Percentiles rank a stretch among this genome's conserved stretches.
These are phyloP conservation scores for Electrophaes corylata DNA, from an alignment of 2,888 invertebrate genomes.

Conservation along the genomic window DNA sequence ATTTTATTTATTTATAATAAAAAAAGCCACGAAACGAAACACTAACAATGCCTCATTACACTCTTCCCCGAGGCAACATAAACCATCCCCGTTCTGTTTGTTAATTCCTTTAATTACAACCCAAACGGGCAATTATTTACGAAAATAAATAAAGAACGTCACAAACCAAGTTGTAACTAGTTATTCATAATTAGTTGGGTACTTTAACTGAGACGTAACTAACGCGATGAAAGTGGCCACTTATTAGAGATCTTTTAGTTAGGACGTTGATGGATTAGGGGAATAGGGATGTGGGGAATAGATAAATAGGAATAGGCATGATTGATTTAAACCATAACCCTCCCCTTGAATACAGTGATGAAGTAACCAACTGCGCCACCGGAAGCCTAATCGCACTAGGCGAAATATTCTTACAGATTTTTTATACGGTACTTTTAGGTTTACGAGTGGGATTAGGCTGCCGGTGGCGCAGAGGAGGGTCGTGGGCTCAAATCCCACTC, in stretches of 20 bases:
- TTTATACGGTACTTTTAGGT: too few relatives aligned
- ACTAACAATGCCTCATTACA: slow-evolving; percentile 54
- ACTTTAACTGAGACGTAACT: slow-evolving; percentile 81
- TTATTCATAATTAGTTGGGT: slow-evolving; percentile 71
- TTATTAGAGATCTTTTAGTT: slow-evolving; percentile 72
- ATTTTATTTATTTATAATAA: background rate
- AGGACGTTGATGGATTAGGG: slow-evolving; percentile 74
- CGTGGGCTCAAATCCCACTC: too few relatives aligned
- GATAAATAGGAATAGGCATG: background rate
- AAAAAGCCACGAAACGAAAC: slow-evolving; percentile 4
- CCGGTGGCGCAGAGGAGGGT: too few relatives aligned
- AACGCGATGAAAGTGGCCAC: slow-evolving; percentile 70
- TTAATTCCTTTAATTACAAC: slow-evolving; percentile 73
- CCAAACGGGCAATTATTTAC: slow-evolving; percentile 74
- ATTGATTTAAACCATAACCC: background rate
- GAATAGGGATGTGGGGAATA: slow-evolving; percentile 38
- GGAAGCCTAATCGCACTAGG: too few relatives aligned
- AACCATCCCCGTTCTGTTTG: slow-evolving; percentile 66
- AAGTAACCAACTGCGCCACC: too few relatives aligned
- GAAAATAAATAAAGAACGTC: slow-evolving; percentile 59
- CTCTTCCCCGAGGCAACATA: slow-evolving; percentile 55
- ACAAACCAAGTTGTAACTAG: slow-evolving; percentile 65
- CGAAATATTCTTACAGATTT: too few relatives aligned
- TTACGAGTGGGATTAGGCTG: too few relatives aligned
- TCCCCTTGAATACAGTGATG: too few relatives aligned